Evolutionary conservation across 2,888 invertebrate genomes (phyloP).

Genomic region (Drosophila neonasuta): DNA sequence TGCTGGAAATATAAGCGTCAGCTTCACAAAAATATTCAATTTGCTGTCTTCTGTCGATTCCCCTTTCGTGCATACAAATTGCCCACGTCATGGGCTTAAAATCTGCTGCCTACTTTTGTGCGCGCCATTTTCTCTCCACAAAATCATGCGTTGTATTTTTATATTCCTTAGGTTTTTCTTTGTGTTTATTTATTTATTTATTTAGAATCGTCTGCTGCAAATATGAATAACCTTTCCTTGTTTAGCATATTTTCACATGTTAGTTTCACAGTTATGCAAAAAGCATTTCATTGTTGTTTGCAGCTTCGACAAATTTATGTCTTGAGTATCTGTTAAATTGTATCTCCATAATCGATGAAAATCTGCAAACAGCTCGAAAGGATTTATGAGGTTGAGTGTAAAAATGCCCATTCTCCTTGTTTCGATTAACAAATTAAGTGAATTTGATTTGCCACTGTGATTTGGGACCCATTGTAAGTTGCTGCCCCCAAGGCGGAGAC

Average conservation of each 20-base stretch:
- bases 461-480: slow-evolving; percentile 22
- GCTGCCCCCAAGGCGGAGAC: background rate
- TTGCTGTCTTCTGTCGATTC: slow-evolving; percentile 42
- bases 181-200: slow-evolving; percentile 28
- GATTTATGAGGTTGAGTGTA: slow-evolving; percentile 1
- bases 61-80: slow-evolving; percentile 52
- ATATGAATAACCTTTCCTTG: slow-evolving; percentile 29
- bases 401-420: background rate
- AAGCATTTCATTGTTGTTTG: slow-evolving; percentile 11
- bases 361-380: slow-evolving; percentile 14
- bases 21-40: slow-evolving; percentile 45
- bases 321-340: slow-evolving; percentile 34
- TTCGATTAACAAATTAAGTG: slow-evolving; percentile 31
- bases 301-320: slow-evolving; percentile 29
- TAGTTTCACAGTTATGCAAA: slow-evolving; percentile 24
- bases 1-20: slow-evolving; percentile 10
- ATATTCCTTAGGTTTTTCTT: slow-evolving; percentile 22
- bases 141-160: slow-evolving; percentile 19
- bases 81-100: slow-evolving; percentile 60
- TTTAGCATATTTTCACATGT: slow-evolving; percentile 36
- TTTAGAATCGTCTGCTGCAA: slow-evolving; percentile 16
- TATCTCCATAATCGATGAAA: slow-evolving; percentile 33
- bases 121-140: slow-evolving; percentile 12
- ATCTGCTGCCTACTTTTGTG: slow-evolving; percentile 64
- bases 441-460: slow-evolving; percentile 23